Conservation (phyloP, 1,140 invertebrate genomes). For the Hormaphis cornu region DNA sequence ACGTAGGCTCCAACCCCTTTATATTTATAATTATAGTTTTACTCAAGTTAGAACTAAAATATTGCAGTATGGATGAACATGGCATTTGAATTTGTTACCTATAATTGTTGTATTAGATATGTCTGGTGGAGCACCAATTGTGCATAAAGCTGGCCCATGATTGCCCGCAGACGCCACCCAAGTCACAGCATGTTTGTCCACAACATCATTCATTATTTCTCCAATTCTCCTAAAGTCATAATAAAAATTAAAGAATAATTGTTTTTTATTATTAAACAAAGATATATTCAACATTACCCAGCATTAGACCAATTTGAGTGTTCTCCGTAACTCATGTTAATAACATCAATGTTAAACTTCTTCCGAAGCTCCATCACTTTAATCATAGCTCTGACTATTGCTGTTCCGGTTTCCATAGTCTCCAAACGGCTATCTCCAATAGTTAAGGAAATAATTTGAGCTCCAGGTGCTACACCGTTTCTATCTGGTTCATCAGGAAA, state of each 20-base stretch:
- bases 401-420: constrained; percentile 94
- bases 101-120: constrained; percentile 72
- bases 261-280: not conserved
- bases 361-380: constrained; percentile 61
- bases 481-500: constrained; percentile 82
- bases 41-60: no score
- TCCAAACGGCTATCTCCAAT: constrained; percentile 81
- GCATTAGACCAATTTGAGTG: constrained; percentile 78
- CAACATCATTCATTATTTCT: constrained; percentile 76
- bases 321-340: constrained; percentile 99
- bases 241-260: constrained; percentile 3
- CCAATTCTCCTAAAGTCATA: constrained; percentile 59
- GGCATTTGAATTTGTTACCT: constrained; percentile 45
- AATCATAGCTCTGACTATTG: constrained; percentile 81
- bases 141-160: constrained; percentile 84
- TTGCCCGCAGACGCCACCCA: constrained; percentile 92
- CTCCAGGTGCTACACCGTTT: constrained; percentile 93
- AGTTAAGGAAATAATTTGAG: constrained; percentile 85
- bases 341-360: constrained; percentile 60
- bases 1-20: constrained; percentile 89
- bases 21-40: constrained; percentile 21
- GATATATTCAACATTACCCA: constrained; percentile 52
- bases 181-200: constrained; percentile 83
- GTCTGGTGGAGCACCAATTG: constrained; percentile 86
- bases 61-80: no score